Evolutionary conservation across 2,888 invertebrate genomes (phyloP).

Genomic region (Odontocolon sp.): DNA sequence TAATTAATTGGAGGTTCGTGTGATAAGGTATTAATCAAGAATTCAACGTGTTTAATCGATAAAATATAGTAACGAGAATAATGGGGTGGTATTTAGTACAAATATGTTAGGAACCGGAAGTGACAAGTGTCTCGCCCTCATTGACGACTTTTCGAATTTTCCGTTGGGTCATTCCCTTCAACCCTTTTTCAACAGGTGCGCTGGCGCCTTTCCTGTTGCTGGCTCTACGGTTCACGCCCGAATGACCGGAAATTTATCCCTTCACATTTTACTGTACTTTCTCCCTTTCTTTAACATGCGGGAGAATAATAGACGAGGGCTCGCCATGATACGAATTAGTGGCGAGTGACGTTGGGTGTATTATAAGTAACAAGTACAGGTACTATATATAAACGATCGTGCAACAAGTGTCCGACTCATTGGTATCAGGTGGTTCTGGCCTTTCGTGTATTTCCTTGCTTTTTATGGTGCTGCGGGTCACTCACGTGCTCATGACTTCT

Average conservation of each 20-base stretch:
- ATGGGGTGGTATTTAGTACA: slow-evolving; percentile 25
- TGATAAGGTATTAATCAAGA: slow-evolving; percentile 42
- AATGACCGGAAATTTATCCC: slow-evolving; percentile 53
- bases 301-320: too few relatives aligned
- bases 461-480: slow-evolving; percentile 23
- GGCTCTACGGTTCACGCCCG: not conserved
- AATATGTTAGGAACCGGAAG: slow-evolving; percentile 41
- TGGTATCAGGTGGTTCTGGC: slow-evolving; percentile 71
- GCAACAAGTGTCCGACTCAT: slow-evolving; percentile 70
- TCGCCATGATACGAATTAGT: slow-evolving; percentile 65
- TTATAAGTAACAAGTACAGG: slow-evolving; percentile 11
- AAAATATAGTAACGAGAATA: not conserved
- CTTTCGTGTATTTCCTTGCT: not conserved
- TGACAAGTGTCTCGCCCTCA: slow-evolving; percentile 55
- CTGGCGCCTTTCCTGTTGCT: slow-evolving; percentile 17
- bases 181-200: slow-evolving; percentile 60
- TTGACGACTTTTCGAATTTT: slow-evolving; percentile 46
- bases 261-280: not conserved
- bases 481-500: slow-evolving; percentile 28
- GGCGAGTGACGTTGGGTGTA: slow-evolving; percentile 64
- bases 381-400: slow-evolving; percentile 44
- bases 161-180: slow-evolving; percentile 42
- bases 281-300: too few relatives aligned
- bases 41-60: slow-evolving; percentile 15
- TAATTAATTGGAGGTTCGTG: slow-evolving; percentile 48